phyloP scores from a whole-genome alignment of 2,113 vertebrate genomes.

The human (Homo sapiens) region DNA sequence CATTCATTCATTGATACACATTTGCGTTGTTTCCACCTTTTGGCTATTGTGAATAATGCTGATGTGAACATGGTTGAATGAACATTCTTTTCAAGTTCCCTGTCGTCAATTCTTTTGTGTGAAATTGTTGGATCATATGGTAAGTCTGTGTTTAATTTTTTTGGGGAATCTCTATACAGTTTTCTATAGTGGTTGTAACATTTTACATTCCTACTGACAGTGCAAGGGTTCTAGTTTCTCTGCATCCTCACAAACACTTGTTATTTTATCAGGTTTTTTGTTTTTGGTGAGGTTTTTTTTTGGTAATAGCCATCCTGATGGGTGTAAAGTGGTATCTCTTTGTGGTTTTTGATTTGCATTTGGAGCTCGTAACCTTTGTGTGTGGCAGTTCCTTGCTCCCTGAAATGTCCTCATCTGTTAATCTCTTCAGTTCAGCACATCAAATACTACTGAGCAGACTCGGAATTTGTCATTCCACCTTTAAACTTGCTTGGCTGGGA shows the following conservation, averaged over 20 bases:
- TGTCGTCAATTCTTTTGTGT: neutral
- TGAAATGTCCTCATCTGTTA: neutral
- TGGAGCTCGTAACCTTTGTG: neutral
- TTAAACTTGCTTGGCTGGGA: neutral
- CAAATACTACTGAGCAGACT: neutral
- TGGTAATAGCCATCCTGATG: neutral
- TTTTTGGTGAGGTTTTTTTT: neutral
- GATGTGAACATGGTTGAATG: neutral
- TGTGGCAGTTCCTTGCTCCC: neutral
- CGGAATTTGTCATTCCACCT: neutral
- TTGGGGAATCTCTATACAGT: neutral
- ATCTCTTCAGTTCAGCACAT: neutral
- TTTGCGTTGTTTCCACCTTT: neutral
- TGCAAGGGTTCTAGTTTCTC: neutral
- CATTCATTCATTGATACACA: neutral
- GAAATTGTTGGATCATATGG: neutral
- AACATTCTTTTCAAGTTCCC: neutral
- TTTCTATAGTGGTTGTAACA: neutral
- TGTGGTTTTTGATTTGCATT: neutral
- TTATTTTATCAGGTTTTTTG: neutral
- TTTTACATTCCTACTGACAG: neutral
- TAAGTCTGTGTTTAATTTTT: neutral
- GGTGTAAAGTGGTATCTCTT: neutral
- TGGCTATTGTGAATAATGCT: neutral
- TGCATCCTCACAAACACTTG: neutral